phyloP scores from a whole-genome alignment of 1,140 invertebrate species.

The Aphis gossypii region DNA sequence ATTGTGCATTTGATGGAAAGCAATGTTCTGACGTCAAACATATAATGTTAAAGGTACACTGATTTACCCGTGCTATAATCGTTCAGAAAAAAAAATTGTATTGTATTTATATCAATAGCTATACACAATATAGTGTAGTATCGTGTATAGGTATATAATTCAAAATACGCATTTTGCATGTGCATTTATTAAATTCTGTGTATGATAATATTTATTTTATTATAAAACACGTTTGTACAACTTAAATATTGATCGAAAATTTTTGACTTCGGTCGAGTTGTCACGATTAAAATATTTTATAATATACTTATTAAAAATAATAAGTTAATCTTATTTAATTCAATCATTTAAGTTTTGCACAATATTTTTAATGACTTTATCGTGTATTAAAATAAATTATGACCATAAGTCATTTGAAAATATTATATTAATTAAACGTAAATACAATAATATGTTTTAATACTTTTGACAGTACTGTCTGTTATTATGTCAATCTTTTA shows the following conservation, averaged over 20 bases:
- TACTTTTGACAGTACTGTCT: neutral
- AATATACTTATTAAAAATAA: neutral
- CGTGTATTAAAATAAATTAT: neutral
- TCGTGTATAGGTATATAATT: too few relatives aligned
- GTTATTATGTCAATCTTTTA: too few relatives aligned
- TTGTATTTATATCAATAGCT: neutral
- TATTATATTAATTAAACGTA: neutral
- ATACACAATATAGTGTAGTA: too few relatives aligned
- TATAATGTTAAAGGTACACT: neutral
- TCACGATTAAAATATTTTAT: too few relatives aligned
- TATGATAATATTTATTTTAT: neutral
- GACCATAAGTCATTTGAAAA: neutral
- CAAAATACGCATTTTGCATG: too few relatives aligned
- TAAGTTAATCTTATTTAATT: neutral
- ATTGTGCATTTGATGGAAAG: neutral
- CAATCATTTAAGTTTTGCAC: neutral
- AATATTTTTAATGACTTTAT: neutral
- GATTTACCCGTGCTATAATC: neutral
- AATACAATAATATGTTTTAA: neutral
- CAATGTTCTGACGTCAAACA: neutral
- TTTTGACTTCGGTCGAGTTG: too few relatives aligned
- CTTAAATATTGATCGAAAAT: too few relatives aligned
- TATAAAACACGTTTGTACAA: neutral
- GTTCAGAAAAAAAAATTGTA: neutral
- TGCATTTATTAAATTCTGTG: neutral